These are phyloP conservation scores for Proctacanthus coquilletti DNA, from an alignment of 1,140 invertebrate genomes.

Conservation along the genomic window DNA sequence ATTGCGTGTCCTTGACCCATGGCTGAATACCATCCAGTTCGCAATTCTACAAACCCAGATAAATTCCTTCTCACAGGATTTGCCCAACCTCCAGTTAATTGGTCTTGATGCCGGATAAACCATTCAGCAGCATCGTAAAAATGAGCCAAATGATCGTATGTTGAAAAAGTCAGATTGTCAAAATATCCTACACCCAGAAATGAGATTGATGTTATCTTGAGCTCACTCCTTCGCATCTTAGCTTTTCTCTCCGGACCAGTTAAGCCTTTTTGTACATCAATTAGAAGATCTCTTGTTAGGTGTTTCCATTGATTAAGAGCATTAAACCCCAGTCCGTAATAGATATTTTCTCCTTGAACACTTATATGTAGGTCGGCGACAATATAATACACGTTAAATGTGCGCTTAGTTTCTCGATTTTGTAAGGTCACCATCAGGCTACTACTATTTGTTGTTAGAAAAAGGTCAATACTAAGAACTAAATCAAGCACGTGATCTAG, in stretches of 20 bases:
- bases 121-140: conserved; percentile 89
- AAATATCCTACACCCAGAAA: conserved; percentile 53
- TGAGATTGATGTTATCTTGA: conserved; percentile 37
- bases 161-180: conserved; percentile 70
- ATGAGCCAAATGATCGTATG: conserved; percentile 69
- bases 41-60: conserved; percentile 58
- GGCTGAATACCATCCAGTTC: conserved; percentile 87
- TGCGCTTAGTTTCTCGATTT: conserved; percentile 58
- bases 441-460: conserved; percentile 60
- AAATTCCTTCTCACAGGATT: conserved; percentile 71
- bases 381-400: conserved; percentile 70
- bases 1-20: conserved; percentile 98
- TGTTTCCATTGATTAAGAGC: conserved; percentile 52
- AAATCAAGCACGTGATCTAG: conserved; percentile 60
- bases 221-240: conserved; percentile 59
- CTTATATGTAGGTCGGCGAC: conserved; percentile 55
- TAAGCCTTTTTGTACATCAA: conserved; percentile 81
- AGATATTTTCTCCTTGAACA: conserved; percentile 62
- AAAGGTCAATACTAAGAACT: conserved; percentile 60
- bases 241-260: conserved; percentile 46
- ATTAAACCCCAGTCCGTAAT: conserved; percentile 66
- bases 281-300: conserved; percentile 72
- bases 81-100: conserved; percentile 68
- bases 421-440: conserved; percentile 64
- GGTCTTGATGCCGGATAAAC: conserved; percentile 78